Base-by-base conservation (phyloP, 2,113 vertebrate genomes). In the Zosterops pallidus region DNA sequence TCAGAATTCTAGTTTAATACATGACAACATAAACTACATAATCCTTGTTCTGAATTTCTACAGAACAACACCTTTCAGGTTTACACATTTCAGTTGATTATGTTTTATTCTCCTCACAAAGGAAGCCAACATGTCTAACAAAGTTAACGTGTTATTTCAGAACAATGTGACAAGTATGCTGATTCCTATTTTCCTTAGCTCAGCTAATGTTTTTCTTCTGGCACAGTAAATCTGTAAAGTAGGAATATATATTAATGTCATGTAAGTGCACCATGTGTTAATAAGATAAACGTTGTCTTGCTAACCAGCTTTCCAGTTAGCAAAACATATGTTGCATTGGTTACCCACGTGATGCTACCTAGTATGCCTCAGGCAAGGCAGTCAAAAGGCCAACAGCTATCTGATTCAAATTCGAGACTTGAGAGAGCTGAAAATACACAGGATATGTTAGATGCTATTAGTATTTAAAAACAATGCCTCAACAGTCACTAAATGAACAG, bases 341-440 rank as follows among this genome's bases (percentile, higher is more conserved):
- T 86, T 91, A 72, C 94, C 91, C 92, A 85, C 7, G 23, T 87
- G 94, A 86, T 4, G 14, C 33, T 70, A 92, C 94, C 92, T 89
- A 92, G 52, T 24, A 92, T 12, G 96, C 96, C 94, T 94, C 71
- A 62, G 76, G 97, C 90, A 92, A 97, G 90, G 81, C 96, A 94
- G 65, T 37, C 53, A 87, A 84, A 95, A 92, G 94, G 94, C 94
- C 97, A 89, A 62, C 91, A 94, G 95, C 76, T 95, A 92, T 93
- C 90, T 92, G 69, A 95, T 91, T 96, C 96, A 94, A 97, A 97
- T 96, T 97, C 64, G 22, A 96, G 93, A 95, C 92, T 65, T 86
- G 89, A 86, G 76, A 87, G 81, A 89, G 89, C 84, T 92, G 69
- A 94, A 97, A 96, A 96, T 86, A 96, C 53, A 57, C 14, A 82